A percentile compares a stretch with the other conserved stretches of the same genome.
These are phyloP conservation scores for Girardinus metallicus DNA, from an alignment of 2,797 vertebrate species.

Conservation along the genomic window DNA sequence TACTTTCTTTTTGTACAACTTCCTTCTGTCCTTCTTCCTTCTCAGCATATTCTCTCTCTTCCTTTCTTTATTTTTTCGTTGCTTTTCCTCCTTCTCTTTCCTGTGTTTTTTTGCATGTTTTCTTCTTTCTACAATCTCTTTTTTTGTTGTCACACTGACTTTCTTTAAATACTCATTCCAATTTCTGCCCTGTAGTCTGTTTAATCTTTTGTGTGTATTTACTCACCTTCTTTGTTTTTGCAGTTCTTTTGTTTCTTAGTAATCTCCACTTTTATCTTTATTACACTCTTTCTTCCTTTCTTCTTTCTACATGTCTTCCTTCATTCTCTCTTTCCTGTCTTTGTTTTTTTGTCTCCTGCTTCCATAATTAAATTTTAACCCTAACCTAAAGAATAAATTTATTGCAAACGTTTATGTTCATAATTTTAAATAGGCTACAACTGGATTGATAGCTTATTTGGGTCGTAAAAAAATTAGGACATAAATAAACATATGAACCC, in stretches of 20 bases:
- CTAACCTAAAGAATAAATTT: neutral
- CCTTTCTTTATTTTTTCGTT: neutral
- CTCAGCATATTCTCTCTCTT: neutral
- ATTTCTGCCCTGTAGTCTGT: neutral
- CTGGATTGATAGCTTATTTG: neutral
- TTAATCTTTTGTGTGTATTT: neutral
- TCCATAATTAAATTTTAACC: neutral
- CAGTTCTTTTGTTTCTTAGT: neutral
- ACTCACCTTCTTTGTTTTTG: neutral
- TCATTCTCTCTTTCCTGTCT: neutral
- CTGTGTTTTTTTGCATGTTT: neutral
- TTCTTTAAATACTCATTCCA: neutral
- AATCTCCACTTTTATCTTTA: neutral
- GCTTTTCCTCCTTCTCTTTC: neutral
- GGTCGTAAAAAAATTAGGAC: neutral
- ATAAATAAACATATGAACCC: neutral
- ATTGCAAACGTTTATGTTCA: neutral
- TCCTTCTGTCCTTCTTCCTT: neutral
- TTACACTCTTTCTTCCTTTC: neutral
- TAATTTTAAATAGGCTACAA: neutral
- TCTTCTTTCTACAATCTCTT: neutral
- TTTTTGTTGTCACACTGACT: neutral
- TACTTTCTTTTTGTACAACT: neutral
- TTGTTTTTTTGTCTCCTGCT: neutral
- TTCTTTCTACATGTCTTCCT: neutral